Evolutionary conservation across 2,797 vertebrate species (phyloP).

Genomic region (Oreochromis grahami): DNA sequence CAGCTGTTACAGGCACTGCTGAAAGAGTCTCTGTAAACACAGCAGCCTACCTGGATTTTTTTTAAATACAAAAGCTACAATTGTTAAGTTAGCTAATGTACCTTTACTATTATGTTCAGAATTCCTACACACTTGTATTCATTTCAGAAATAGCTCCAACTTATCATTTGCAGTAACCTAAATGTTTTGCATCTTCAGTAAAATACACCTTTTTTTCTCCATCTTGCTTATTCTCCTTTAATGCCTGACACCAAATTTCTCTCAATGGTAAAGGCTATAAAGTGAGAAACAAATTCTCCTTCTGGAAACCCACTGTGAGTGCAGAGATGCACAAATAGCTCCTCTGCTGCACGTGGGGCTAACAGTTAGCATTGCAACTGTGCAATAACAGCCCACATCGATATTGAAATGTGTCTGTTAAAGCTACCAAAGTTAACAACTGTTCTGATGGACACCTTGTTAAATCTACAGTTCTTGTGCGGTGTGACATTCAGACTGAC

Average conservation of each 20-base stretch:
- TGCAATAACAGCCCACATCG: not conserved
- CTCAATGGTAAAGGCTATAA: not conserved
- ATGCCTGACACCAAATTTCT: not conserved
- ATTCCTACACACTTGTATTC: not conserved
- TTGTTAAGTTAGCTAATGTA: not conserved
- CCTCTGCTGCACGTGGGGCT: not conserved
- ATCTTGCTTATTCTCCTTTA: not conserved
- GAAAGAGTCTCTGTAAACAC: not conserved
- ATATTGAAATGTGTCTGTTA: not conserved
- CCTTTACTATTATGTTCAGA: not conserved
- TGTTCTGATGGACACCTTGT: not conserved
- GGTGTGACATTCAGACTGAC: slow-evolving; percentile 60
- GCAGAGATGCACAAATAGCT: not conserved
- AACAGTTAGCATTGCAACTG: not conserved
- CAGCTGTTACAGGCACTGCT: not conserved
- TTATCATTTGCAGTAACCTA: not conserved
- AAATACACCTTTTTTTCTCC: not conserved
- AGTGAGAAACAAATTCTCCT: not conserved
- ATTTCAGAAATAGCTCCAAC: not conserved
- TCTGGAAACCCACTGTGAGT: not conserved
- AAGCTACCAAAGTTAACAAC: not conserved
- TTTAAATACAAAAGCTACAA: not conserved
- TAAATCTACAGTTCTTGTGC: not conserved
- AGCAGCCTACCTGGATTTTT: not conserved
- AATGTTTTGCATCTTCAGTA: not conserved